Percentiles rank a stretch among this genome's conserved stretches.
Conservation (phyloP, 2,113 vertebrate genomes). For the Paramisgurnus dabryanus region DNA sequence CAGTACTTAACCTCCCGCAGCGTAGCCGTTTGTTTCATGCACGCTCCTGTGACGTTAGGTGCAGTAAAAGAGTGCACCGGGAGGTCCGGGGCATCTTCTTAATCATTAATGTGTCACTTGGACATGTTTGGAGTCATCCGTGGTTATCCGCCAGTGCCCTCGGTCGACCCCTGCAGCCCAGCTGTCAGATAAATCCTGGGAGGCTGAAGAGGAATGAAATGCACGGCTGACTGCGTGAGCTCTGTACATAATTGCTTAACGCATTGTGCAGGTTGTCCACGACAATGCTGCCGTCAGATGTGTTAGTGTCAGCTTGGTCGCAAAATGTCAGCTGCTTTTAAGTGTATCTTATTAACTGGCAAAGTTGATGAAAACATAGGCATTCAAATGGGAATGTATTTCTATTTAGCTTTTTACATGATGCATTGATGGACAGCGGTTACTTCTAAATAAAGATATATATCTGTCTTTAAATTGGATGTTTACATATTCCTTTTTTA, state of each 20-base stretch:
- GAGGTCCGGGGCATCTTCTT: conserved; percentile 37
- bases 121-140: conserved; percentile 35
- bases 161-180: conserved; percentile 17
- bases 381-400: too few species aligned
- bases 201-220: conserved; percentile 1
- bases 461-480: too few species aligned
- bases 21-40: conserved; percentile 2
- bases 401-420: too few species aligned
- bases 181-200: neutral
- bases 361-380: neutral
- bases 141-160: neutral
- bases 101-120: conserved; percentile 43
- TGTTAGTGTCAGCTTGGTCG: neutral
- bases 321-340: neutral
- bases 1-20: conserved; percentile 26
- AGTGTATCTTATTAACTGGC: neutral
- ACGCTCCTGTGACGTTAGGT: neutral
- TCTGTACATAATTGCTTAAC: neutral
- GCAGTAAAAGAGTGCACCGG: conserved; percentile 7
- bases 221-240: neutral
- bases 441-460: too few species aligned
- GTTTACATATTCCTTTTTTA: too few species aligned
- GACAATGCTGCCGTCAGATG: conserved; percentile 12
- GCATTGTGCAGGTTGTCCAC: neutral
- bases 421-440: too few species aligned